Base-by-base conservation (phyloP, 2,113 vertebrate genomes). In the Paracanthobrama guichenoti region DNA sequence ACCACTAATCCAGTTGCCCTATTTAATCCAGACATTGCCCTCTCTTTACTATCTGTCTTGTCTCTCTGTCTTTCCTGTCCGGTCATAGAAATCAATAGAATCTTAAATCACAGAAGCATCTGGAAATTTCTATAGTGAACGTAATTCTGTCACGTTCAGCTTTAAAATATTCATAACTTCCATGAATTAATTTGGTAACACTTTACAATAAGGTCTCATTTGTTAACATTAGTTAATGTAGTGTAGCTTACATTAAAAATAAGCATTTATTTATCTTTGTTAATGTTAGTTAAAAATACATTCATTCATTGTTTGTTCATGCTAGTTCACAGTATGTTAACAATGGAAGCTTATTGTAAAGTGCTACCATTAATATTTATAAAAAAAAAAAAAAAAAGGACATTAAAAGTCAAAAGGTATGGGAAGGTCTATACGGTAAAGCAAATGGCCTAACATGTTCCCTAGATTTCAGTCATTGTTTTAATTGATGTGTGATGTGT, bases 1-100 rank as follows among this genome's bases (percentile, higher is more conserved):
- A 50, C 44, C 62, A 39, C 35, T 86, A 62, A 89, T 89, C 86
- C 86, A 84, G 53, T 90, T 81, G 64, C 13, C 71, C 81, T 86
- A 39, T 48, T 80, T 88, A 78, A 89, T 76, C 60, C 42, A 10
- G 18, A 74, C 24, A 79, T 74, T 81, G 78, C 78, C 74, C 75
- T 87, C 24, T 13, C 13, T n/a, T 74, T n/a, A n/a, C n/a, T 39
- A 16, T 59, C 35, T 53, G 0, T 64, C 4, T 8, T 20, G 28
- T 35, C 64, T 67, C 1, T 20, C 62, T 9, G 7, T 67, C 31
- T 67, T 35, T 9, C 64, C 64, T 39, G 31, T 39, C 18, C 22
- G 14, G 24, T 73, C 39, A 24, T 13, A 1, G 69, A 73, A 46
- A 66, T 66, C 5, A 28, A 31, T 24, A 12, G n/a, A 60, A 60